These are phyloP conservation scores for Otocyon megalotis DNA, from an alignment of 2,113 vertebrate species.

Conservation along the genomic window DNA sequence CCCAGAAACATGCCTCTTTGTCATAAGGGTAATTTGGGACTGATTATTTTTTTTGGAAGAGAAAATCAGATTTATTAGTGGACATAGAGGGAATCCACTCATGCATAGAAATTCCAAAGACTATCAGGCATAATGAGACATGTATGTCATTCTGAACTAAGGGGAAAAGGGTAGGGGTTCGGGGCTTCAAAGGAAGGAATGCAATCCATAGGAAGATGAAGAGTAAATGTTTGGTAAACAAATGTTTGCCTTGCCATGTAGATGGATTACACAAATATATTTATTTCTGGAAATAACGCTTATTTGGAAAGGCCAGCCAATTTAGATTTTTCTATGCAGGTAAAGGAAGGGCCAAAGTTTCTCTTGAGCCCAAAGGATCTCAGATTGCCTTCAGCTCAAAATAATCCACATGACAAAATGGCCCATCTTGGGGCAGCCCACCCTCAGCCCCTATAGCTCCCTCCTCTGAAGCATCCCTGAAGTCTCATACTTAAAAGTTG, in stretches of 20 bases:
- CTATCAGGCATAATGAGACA: background rate
- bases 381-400: background rate
- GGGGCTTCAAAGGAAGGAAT: background rate
- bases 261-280: background rate
- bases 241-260: background rate
- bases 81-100: background rate
- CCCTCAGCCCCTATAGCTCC: background rate
- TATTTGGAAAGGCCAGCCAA: background rate
- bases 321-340: background rate
- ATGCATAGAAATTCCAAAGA: background rate
- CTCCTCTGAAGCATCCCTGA: background rate
- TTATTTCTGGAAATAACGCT: background rate
- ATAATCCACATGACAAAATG: background rate
- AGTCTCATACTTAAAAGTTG: background rate
- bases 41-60: background rate
- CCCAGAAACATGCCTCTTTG: background rate
- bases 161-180: background rate
- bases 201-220: background rate
- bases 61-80: background rate
- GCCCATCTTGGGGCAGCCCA: background rate
- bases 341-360: background rate
- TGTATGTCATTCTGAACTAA: background rate
- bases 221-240: background rate
- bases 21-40: background rate
- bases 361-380: background rate